Percentiles rank a stretch among this genome's conserved stretches.
These are phyloP conservation scores for Cydia fagiglandana DNA, from an alignment of 1,140 invertebrate genomes.

Conservation along the genomic window DNA sequence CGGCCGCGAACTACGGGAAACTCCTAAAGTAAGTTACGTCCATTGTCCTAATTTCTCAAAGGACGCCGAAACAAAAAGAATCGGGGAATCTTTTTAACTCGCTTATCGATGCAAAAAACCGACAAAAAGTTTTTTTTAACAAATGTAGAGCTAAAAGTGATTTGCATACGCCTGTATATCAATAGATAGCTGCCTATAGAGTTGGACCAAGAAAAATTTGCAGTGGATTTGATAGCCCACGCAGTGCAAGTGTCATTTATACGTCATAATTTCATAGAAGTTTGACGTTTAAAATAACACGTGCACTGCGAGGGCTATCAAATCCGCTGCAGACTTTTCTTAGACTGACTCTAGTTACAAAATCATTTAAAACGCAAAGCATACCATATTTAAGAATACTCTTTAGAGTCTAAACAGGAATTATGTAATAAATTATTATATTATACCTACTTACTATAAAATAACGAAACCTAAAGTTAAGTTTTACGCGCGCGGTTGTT, in stretches of 20 bases:
- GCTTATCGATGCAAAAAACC: slow-evolving; percentile 41
- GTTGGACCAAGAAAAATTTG: too few relatives aligned
- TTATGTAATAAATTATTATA: too few relatives aligned
- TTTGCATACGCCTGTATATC: slow-evolving; percentile 1
- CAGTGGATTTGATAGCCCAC: too few relatives aligned
- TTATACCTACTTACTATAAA: too few relatives aligned
- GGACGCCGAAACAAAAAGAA: slow-evolving; percentile 40
- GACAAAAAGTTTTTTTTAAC: slow-evolving; percentile 2
- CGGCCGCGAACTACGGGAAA: slow-evolving; percentile 41
- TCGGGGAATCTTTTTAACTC: slow-evolving; percentile 34
- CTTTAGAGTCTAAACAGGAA: not conserved
- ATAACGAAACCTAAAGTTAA: too few relatives aligned
- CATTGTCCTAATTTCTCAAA: slow-evolving; percentile 46
- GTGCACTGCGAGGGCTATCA: too few relatives aligned
- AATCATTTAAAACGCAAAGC: not conserved
- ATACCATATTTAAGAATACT: not conserved
- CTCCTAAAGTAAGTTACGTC: slow-evolving; percentile 40
- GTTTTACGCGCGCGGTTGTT: too few relatives aligned
- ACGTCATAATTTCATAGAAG: too few relatives aligned
- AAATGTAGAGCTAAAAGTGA: not conserved
- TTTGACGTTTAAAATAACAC: too few relatives aligned
- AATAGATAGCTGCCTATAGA: too few relatives aligned
- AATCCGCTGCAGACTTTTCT: too few relatives aligned
- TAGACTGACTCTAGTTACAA: not conserved
- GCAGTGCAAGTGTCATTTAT: too few relatives aligned